phyloP scores from a whole-genome alignment of 2,797 vertebrate genomes.

The Malacoraja senta region DNA sequence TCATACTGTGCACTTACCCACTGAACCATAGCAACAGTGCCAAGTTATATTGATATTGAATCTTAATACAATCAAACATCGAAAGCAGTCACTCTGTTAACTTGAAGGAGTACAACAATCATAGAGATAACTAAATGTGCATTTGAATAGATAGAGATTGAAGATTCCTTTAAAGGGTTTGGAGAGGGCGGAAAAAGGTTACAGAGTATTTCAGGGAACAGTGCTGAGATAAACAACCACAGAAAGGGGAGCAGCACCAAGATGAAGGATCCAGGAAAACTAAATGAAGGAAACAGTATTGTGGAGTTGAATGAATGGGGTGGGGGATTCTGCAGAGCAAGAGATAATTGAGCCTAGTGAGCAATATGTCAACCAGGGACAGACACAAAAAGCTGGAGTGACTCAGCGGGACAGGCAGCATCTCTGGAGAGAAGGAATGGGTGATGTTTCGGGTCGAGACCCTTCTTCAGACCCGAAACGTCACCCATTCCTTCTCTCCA shows the following conservation, averaged over 20 bases:
- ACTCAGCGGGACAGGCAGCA: too few relatives aligned
- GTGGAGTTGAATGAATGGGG: neutral
- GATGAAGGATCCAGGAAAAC: neutral
- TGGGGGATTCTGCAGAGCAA: neutral
- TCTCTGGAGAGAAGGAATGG: too few relatives aligned
- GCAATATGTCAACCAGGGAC: neutral
- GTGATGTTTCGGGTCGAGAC: too few relatives aligned
- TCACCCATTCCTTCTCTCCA: too few relatives aligned
- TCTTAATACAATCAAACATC: neutral
- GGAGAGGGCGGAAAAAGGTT: neutral
- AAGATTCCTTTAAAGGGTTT: neutral
- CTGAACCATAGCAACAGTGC: neutral
- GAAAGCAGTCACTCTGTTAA: neutral
- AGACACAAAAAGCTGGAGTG: too few relatives aligned
- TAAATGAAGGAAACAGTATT: neutral
- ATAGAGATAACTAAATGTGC: neutral
- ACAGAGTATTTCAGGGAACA: too few relatives aligned
- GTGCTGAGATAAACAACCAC: neutral
- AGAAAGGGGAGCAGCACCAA: neutral
- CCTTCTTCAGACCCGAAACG: too few relatives aligned
- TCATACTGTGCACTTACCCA: neutral
- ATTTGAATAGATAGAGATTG: neutral
- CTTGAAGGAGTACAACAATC: neutral
- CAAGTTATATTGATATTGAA: neutral
- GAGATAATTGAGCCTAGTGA: neutral